Evolutionary conservation across 2,888 invertebrate genomes (phyloP).

Genomic region (Acronicta aceris): DNA sequence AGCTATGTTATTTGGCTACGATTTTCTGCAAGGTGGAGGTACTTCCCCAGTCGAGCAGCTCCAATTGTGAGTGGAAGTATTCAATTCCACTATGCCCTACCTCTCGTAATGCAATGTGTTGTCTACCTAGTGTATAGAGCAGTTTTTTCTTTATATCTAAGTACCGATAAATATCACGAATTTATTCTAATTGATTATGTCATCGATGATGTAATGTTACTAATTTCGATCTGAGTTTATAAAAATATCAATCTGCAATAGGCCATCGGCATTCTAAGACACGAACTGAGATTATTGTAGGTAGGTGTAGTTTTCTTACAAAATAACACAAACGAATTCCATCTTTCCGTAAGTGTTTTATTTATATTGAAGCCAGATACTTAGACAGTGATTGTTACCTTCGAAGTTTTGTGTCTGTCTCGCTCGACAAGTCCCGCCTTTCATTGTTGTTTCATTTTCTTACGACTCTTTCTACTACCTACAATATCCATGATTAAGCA

Average conservation of each 20-base stretch:
- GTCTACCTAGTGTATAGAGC: no score
- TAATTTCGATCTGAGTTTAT: neutral
- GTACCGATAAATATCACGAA: conserved; percentile 1
- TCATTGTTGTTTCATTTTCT: conserved; percentile 5
- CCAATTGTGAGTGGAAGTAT: no score
- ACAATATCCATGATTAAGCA: no score
- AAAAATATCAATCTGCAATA: no score
- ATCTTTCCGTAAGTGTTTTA: conserved; percentile 16
- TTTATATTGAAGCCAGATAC: conserved; percentile 6
- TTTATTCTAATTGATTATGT: conserved; percentile 26
- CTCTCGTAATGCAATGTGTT: no score
- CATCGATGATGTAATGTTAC: conserved; percentile 33
- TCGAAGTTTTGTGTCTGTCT: conserved; percentile 14
- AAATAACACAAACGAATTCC: neutral
- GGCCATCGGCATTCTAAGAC: no score
- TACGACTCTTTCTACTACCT: neutral
- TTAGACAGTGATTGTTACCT: conserved; percentile 18
- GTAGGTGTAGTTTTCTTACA: neutral
- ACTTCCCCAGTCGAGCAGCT: no score
- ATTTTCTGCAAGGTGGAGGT: no score
- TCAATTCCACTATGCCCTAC: no score
- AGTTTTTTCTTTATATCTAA: conserved; percentile 7
- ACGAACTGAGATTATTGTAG: no score
- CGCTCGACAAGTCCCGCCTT: neutral
- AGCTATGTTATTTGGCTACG: no score